Conservation (phyloP, 53 echinoderm and acorn worm species). For the Paracentrotus lividus region DNA sequence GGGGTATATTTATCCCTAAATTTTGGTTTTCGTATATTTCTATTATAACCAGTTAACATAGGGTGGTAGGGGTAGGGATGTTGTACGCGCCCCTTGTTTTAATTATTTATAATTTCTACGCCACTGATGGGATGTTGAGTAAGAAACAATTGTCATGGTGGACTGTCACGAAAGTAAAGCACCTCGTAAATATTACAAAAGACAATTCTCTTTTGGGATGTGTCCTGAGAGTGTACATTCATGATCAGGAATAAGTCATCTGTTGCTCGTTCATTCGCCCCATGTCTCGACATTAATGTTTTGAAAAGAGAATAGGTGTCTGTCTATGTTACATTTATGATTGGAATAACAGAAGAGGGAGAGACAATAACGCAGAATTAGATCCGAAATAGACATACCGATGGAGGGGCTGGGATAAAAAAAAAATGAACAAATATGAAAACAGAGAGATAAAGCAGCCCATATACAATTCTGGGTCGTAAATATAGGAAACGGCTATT, state of each 20-base stretch:
- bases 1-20: no score
- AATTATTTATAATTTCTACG: background rate
- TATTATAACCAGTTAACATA: no score
- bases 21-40: no score
- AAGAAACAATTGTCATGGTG: background rate
- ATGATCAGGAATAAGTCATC: background rate
- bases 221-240: conserved; percentile 28
- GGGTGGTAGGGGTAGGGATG: background rate
- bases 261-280: conserved; percentile 35
- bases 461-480: no score
- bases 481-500: no score
- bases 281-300: background rate
- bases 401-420: background rate
- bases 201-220: background rate
- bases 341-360: background rate
- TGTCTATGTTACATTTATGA: background rate
- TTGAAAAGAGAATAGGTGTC: background rate
- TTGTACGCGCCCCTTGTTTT: background rate
- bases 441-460: no score
- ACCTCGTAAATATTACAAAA: conserved; percentile 4
- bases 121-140: background rate
- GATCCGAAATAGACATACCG: background rate
- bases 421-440: background rate
- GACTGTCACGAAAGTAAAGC: no score
- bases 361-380: background rate